Conservation (phyloP, 2,113 vertebrate species). For the Tragelaphus imberbis region DNA sequence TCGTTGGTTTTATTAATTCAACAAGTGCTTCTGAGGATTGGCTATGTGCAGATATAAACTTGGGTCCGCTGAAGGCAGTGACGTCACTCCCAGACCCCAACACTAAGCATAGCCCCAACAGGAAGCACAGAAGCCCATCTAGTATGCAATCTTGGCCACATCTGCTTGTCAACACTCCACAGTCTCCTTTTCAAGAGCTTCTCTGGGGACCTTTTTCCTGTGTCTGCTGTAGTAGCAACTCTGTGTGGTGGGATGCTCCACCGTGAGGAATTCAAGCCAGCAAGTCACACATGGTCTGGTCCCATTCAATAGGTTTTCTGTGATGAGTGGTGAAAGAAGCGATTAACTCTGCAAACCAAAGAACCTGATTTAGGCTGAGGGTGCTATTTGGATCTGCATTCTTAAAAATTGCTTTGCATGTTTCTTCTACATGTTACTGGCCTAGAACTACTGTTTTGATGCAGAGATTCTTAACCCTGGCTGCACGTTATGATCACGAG, state of each 20-base stretch:
- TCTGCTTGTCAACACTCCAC: background rate
- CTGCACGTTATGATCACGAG: background rate
- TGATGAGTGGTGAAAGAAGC: background rate
- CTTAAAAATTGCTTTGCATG: background rate
- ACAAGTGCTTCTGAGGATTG: background rate
- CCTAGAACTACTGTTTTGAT: background rate
- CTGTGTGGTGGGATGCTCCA: background rate
- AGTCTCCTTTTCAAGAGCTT: background rate
- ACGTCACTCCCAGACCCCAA: background rate
- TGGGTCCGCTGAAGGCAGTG: background rate
- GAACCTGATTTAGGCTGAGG: background rate
- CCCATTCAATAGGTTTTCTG: fast-evolving
- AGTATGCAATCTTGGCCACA: background rate
- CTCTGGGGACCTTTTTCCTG: background rate
- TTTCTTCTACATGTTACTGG: background rate
- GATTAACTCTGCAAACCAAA: background rate
- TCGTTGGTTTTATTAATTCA: background rate
- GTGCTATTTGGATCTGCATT: background rate
- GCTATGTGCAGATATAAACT: background rate
- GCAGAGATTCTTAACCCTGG: background rate
- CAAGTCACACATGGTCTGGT: background rate
- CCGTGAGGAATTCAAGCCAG: background rate
- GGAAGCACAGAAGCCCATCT: background rate
- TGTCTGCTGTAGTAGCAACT: background rate
- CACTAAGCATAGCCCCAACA: too few relatives aligned